Conservation (phyloP, 1,140 invertebrate genomes). For the Drosophila simulans region DNA sequence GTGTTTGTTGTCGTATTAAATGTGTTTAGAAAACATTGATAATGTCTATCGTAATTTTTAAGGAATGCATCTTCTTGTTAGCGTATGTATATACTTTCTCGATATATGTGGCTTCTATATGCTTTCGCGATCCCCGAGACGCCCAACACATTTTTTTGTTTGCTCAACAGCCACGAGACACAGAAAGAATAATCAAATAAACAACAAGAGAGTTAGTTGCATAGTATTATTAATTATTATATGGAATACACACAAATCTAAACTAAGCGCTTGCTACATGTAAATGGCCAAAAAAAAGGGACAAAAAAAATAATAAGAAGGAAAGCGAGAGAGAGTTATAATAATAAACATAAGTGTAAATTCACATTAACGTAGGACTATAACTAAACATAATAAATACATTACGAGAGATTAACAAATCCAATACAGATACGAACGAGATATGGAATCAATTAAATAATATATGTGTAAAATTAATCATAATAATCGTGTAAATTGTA, state of each 20-base stretch:
- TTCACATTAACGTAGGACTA: constrained; percentile 31
- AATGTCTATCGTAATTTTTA: constrained; percentile 45
- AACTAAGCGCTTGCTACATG: constrained; percentile 43
- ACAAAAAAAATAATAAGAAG: constrained; percentile 14
- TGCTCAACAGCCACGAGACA: constrained; percentile 22
- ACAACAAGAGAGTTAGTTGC: constrained; percentile 24
- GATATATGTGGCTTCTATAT: constrained; percentile 13
- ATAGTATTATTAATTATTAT: constrained; percentile 43
- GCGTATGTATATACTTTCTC: constrained; percentile 23
- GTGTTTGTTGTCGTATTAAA: constrained; percentile 43
- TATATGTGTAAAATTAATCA: constrained; percentile 63
- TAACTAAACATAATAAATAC: constrained; percentile 55
- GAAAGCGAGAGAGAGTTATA: constrained; percentile 4
- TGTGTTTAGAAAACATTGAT: constrained; percentile 65
- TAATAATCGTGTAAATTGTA: constrained; percentile 81
- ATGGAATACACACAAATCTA: constrained; percentile 68
- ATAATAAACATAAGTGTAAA: constrained; percentile 17
- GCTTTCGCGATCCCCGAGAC: neutral
- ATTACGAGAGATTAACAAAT: constrained; percentile 43
- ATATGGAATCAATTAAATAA: constrained; percentile 44
- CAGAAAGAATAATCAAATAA: constrained; percentile 14
- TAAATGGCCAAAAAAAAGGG: constrained; percentile 61
- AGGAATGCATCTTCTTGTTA: constrained; percentile 42
- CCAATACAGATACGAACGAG: constrained; percentile 35
- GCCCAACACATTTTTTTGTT: constrained; percentile 10